Evolutionary conservation across 1,140 invertebrate genomes (phyloP), one percentile per base, ranked within the genome.

Genomic region (Ceratina japonica): DNA sequence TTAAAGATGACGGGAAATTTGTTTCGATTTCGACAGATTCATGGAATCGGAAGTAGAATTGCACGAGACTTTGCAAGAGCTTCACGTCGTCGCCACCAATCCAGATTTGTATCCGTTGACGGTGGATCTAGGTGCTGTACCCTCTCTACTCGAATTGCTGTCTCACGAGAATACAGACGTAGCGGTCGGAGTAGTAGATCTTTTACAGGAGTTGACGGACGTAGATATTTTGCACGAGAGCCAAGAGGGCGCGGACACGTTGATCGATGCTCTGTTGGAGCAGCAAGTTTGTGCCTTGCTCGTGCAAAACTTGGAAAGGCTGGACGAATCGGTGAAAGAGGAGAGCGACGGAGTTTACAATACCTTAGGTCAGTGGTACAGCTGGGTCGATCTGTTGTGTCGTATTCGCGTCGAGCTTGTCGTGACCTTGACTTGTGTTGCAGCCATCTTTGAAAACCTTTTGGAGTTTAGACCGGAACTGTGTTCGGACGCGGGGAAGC

Each of bases 11-110:
- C 62, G 58, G 49, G n/a, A 22, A 37, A 49, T 64, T 64, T 61
- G 24, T 85, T 65, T 83, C 78, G 51, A 86, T 84, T 77, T 70
- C 81, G 75, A 68, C 79, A 97, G 96, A 91, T 99, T 99, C 92
- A 99, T 99, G 98, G 98, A 99, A 86, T 99, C 98, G 68, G 99
- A 99, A 94, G 93, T 99, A 15, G 98, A 99, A 92, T 92, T 99
- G 61, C 97, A 99, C 92, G 97, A 97, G 87, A 95, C 96, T 2
- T 94, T 99, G 79, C 96, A 99, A 93, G 97, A 99, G 89, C 94
- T 99, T 89, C 97, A 99, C 93, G 96, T 96, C 15, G 93, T 99
- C 24, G 97, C 98, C 10, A 99, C 98, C 10, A 97, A 97, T 52
- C 98, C 98, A 15, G 98, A 99, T 91, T 94, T 99, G 62, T 99